A percentile compares a stretch with the other conserved stretches of the same genome.
These are phyloP conservation scores for Hesperophylax magnus DNA, from an alignment of 1,140 invertebrate genomes.

Conservation along the genomic window DNA sequence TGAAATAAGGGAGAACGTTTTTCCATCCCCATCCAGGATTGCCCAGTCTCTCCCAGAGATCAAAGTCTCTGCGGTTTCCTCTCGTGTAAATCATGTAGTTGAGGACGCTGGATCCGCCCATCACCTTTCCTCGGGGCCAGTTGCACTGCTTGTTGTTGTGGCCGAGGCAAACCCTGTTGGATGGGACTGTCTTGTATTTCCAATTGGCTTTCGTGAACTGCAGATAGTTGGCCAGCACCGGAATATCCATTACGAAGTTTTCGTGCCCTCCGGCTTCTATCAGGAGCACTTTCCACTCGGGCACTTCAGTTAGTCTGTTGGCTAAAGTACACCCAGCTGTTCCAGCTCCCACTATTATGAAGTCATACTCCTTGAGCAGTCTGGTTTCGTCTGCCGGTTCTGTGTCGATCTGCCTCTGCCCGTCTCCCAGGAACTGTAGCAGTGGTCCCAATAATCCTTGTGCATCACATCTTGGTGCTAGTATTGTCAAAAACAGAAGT, in stretches of 20 bases:
- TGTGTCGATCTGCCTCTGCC: conserved; percentile 33
- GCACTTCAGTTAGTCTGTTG: conserved; percentile 73
- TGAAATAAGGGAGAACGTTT: conserved; percentile 87
- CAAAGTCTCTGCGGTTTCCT: conserved; percentile 82
- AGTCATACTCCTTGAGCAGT: conserved; percentile 70
- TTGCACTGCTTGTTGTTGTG: conserved; percentile 76
- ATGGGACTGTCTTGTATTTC: conserved; percentile 77
- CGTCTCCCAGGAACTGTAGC: conserved; percentile 42
- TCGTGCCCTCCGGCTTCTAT: conserved; percentile 78
- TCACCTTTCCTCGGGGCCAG: conserved; percentile 82
- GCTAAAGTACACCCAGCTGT: conserved; percentile 81
- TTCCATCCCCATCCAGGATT: conserved; percentile 88
- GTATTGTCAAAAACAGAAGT: neutral
- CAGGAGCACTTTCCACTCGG: conserved; percentile 71
- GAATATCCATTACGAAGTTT: conserved; percentile 78
- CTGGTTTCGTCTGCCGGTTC: conserved; percentile 64
- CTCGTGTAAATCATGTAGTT: conserved; percentile 95
- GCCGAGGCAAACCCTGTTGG: conserved; percentile 69
- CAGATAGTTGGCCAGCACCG: conserved; percentile 74
- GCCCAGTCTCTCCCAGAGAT: conserved; percentile 83
- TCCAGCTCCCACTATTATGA: conserved; percentile 80
- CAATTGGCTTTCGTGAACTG: conserved; percentile 76
- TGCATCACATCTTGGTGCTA: neutral
- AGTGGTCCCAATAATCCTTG: conserved; percentile 5
- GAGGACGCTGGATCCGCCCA: conserved; percentile 88